These are phyloP conservation scores for Martes flavigula DNA, from an alignment of 2,797 vertebrate genomes.

Conservation along the genomic window DNA sequence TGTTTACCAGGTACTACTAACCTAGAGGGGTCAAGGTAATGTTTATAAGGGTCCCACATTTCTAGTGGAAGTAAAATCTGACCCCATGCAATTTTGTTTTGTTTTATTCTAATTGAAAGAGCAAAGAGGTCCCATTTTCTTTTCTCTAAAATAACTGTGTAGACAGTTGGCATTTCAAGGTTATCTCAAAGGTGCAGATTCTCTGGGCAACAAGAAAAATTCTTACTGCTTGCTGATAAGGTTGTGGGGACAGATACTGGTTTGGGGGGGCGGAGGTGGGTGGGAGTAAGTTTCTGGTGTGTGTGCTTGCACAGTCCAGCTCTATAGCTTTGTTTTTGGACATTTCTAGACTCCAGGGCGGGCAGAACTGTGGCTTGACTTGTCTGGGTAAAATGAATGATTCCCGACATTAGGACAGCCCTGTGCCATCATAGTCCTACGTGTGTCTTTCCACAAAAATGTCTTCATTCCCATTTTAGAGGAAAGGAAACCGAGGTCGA, in stretches of 20 bases:
- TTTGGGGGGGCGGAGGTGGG: background rate
- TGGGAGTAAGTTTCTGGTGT: background rate
- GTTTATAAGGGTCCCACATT: background rate
- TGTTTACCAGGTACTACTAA: background rate
- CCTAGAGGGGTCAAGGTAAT: background rate
- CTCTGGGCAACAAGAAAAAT: background rate
- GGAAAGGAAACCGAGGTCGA: background rate
- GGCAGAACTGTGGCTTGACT: background rate
- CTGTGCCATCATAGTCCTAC: background rate
- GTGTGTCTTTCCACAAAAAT: background rate
- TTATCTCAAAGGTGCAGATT: slow-evolving; percentile 5
- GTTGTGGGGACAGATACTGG: background rate
- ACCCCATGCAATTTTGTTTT: background rate
- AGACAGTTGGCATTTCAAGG: background rate
- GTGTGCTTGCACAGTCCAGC: too few species aligned
- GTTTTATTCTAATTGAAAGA: slow-evolving; percentile 1
- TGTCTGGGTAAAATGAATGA: background rate
- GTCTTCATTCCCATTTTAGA: background rate
- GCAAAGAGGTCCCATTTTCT: background rate
- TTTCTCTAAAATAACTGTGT: background rate
- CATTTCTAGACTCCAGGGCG: background rate
- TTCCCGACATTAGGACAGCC: background rate
- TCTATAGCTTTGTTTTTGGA: background rate
- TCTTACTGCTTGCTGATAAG: slow-evolving; percentile 7
- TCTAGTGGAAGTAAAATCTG: background rate